A percentile compares a stretch with the other conserved stretches of the same genome.
These are phyloP conservation scores for Catamblyrhynchus diadema DNA, from an alignment of 2,797 vertebrate species.

Conservation along the genomic window DNA sequence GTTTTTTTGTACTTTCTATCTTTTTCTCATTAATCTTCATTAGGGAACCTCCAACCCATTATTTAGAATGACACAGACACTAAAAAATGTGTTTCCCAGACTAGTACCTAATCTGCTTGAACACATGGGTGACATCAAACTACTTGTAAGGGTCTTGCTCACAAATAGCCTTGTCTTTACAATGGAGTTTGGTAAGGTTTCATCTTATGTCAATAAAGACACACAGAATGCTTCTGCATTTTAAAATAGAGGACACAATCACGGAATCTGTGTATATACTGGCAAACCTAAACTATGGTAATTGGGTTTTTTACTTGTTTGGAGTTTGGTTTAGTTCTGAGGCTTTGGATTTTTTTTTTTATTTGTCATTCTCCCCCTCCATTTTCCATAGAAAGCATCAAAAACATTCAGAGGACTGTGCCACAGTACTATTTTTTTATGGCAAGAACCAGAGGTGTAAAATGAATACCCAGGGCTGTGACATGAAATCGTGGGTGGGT, in stretches of 20 bases:
- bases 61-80: neutral
- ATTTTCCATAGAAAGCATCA: fast-evolving
- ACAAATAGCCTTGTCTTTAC: neutral
- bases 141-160: neutral
- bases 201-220: neutral
- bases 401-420: neutral
- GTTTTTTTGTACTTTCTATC: neutral
- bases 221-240: neutral
- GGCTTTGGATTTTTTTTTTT: neutral
- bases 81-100: neutral
- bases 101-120: neutral
- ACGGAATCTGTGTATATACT: neutral
- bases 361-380: neutral
- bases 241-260: neutral
- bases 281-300: fast-evolving
- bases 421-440: neutral
- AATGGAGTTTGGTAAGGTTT: neutral
- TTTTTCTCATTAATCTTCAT: conserved; percentile 5
- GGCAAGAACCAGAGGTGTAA: neutral
- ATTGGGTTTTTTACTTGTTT: neutral
- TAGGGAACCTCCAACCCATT: neutral
- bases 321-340: neutral
- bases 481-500: neutral
- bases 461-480: neutral
- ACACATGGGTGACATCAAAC: neutral